Conservation (phyloP, 2,113 vertebrate genomes). For the Phodopus roborovskii region DNA sequence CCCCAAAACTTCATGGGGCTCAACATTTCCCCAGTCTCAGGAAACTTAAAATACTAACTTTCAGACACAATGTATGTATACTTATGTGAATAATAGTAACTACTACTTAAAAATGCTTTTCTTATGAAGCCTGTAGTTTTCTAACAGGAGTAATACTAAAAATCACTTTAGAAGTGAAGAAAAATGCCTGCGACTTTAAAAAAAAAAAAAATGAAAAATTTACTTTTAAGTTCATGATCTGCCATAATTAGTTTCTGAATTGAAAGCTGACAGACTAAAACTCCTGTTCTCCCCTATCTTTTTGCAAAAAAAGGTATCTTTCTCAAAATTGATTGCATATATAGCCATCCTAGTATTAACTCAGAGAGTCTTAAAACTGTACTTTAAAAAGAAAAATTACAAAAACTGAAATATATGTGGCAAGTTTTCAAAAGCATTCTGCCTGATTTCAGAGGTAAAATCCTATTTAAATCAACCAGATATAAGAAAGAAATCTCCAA, state of each 20-base stretch:
- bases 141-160: constrained; percentile 56
- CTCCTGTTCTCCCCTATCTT: constrained; percentile 34
- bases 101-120: constrained; percentile 43
- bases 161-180: constrained; percentile 8
- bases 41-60: constrained; percentile 54
- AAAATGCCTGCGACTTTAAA: constrained; percentile 59
- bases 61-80: constrained; percentile 58
- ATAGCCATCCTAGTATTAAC: not conserved
- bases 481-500: constrained; percentile 51
- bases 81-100: constrained; percentile 50
- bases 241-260: constrained; percentile 27
- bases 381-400: constrained; percentile 35
- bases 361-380: constrained; percentile 56
- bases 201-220: constrained; percentile 60
- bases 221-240: constrained; percentile 42
- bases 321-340: constrained; percentile 19
- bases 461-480: constrained; percentile 59
- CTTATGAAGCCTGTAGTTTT: constrained; percentile 46
- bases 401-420: constrained; percentile 34
- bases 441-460: constrained; percentile 34
- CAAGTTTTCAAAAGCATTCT: constrained; percentile 60
- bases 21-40: constrained; percentile 10
- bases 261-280: constrained; percentile 37
- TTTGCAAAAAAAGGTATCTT: not conserved
- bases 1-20: constrained; percentile 7